Conservation (phyloP, 2,113 vertebrate genomes). For the Scopus umbretta region DNA sequence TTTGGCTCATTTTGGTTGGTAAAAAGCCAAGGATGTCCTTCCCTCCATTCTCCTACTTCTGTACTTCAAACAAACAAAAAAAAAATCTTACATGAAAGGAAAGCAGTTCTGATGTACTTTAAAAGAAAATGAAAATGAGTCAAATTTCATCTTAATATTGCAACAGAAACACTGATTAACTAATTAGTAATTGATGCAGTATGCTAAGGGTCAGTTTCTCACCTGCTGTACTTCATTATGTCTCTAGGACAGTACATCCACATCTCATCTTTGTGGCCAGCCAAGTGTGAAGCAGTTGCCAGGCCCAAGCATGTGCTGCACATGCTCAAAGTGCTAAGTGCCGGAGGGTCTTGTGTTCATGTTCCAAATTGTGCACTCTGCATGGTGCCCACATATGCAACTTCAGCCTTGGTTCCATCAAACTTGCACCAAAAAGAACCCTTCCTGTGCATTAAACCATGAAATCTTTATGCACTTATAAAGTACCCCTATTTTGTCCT, state of each 20-base stretch:
- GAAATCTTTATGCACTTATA: background rate
- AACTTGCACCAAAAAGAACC: background rate
- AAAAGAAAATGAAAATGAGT: slow-evolving; percentile 9
- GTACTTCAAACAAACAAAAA: background rate
- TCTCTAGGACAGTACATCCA: background rate
- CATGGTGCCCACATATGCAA: background rate
- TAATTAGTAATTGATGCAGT: background rate
- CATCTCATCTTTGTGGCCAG: background rate
- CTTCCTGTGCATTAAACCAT: background rate
- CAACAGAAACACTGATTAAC: background rate
- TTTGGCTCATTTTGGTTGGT: background rate
- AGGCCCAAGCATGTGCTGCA: background rate
- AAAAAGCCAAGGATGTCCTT: background rate
- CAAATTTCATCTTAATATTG: background rate
- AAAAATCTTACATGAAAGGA: background rate
- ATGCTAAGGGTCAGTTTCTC: background rate
- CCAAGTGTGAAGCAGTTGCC: background rate
- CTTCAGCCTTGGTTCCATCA: background rate
- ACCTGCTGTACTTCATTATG: background rate
- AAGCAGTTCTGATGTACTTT: background rate
- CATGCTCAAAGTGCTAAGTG: background rate
- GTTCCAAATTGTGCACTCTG: background rate
- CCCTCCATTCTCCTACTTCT: background rate
- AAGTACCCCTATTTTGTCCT: background rate
- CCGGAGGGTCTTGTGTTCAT: background rate